Conservation (phyloP, 2,888 invertebrate species). For the Leptinotarsa haldemani region DNA sequence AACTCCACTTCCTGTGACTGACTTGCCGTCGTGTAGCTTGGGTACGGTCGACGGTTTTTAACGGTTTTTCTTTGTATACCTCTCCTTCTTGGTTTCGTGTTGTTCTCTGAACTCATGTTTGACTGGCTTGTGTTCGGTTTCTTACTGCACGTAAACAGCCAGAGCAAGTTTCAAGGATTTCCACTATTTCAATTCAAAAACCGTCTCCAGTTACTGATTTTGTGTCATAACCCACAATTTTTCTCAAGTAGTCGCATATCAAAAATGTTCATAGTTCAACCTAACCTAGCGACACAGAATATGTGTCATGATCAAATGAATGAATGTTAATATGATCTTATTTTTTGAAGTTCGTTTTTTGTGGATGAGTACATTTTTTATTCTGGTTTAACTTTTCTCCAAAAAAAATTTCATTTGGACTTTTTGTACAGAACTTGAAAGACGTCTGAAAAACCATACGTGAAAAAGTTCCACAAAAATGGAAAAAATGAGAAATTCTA, state of each 20-base stretch:
- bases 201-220: not conserved
- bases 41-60: conserved; percentile 36
- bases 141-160: not conserved
- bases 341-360: too few species aligned
- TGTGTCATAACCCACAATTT: not conserved
- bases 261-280: not conserved
- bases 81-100: not conserved
- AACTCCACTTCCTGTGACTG: conserved; percentile 16
- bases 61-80: conserved; percentile 47
- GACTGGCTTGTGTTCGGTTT: not conserved
- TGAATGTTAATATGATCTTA: too few species aligned
- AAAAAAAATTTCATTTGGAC: too few species aligned
- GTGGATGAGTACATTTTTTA: too few species aligned
- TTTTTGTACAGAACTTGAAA: too few species aligned
- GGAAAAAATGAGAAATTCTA: too few species aligned
- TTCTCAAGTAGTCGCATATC: too few species aligned
- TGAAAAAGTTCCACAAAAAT: too few species aligned
- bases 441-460: too few species aligned
- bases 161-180: conserved; percentile 8
- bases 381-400: too few species aligned
- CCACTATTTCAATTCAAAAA: conserved; percentile 5
- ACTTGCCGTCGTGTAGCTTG: conserved; percentile 15
- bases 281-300: too few species aligned
- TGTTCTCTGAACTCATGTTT: not conserved
- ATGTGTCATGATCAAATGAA: too few species aligned